phyloP scores from a whole-genome alignment of 2,888 invertebrate genomes.

The Cetonia aurata region DNA sequence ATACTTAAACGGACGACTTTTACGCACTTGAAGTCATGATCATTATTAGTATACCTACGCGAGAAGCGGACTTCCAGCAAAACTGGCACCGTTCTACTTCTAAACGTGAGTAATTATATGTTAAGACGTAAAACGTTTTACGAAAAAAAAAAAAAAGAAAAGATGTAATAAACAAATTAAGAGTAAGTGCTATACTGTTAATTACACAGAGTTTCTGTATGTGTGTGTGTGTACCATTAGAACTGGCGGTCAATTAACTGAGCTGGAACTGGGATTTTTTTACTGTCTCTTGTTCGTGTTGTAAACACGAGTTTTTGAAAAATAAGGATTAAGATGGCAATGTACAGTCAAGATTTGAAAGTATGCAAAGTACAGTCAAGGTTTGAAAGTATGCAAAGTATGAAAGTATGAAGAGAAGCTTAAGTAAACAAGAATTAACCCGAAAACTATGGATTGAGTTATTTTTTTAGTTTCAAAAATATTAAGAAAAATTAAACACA shows the following conservation, averaged over 20 bases:
- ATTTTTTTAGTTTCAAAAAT: too few relatives aligned
- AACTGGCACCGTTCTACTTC: conserved; percentile 11
- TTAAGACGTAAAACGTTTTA: conserved; percentile 8
- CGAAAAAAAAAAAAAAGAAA: conserved; percentile 8
- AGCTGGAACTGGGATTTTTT: neutral
- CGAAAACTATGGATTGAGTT: too few relatives aligned
- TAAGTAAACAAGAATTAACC: too few relatives aligned
- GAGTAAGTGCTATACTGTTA: conserved; percentile 44
- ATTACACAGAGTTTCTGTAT: conserved; percentile 20
- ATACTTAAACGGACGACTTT: too few relatives aligned
- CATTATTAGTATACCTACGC: too few relatives aligned
- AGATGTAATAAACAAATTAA: conserved; percentile 46
- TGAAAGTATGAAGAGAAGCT: too few relatives aligned
- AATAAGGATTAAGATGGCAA: neutral
- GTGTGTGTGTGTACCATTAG: conserved; percentile 35
- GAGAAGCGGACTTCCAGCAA: neutral
- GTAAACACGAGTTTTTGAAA: neutral
- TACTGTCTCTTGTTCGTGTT: neutral
- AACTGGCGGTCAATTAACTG: conserved; percentile 11
- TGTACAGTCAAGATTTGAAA: neutral
- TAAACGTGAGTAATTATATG: conserved; percentile 7
- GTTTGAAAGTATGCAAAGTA: too few relatives aligned
- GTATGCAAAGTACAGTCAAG: too few relatives aligned
- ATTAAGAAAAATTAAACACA: too few relatives aligned
- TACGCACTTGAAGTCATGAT: too few relatives aligned